Percentiles rank a stretch among this genome's conserved stretches.
Evolutionary conservation across 1,140 invertebrate genomes (phyloP).

Genomic region (Apis dorsata): DNA sequence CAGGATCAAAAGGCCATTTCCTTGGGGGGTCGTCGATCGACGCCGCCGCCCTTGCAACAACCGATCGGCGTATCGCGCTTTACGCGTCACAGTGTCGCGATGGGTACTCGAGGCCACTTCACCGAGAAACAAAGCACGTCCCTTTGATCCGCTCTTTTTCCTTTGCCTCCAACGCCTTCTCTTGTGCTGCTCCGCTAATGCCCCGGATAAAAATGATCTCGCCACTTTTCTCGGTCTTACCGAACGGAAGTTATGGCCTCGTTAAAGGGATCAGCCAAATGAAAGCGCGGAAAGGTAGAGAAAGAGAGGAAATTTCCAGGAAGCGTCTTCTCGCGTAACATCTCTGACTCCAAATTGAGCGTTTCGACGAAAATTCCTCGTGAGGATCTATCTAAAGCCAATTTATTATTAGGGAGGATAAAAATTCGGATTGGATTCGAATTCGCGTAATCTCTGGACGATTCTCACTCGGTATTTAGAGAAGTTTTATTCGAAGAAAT

Average conservation of each 20-base stretch:
- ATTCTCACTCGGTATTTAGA: background rate
- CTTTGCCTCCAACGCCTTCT: background rate
- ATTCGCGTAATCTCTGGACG: too few relatives aligned
- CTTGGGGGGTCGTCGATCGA: background rate
- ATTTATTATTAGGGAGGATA: background rate
- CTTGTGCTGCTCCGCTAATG: constrained; percentile 5
- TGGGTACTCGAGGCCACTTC: constrained; percentile 28
- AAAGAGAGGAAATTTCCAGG: too few relatives aligned
- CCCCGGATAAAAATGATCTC: constrained; percentile 33
- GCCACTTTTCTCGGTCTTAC: background rate
- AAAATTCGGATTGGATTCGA: too few relatives aligned
- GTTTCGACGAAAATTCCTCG: background rate
- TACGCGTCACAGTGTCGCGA: constrained; percentile 24
- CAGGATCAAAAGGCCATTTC: constrained; percentile 47
- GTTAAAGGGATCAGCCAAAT: constrained; percentile 35
- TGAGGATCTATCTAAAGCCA: background rate
- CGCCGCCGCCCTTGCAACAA: constrained; percentile 14
- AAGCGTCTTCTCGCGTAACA: too few relatives aligned
- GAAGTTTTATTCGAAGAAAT: constrained; percentile 29
- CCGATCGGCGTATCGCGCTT: constrained; percentile 37
- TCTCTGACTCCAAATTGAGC: too few relatives aligned
- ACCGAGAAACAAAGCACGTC: constrained; percentile 14
- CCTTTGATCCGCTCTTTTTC: background rate
- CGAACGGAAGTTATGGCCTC: background rate
- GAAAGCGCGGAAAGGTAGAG: background rate